Percentiles rank a stretch among this genome's conserved stretches.
Evolutionary conservation across 2,888 invertebrate genomes (phyloP).

Genomic region (Drosophila anomalipes): DNA sequence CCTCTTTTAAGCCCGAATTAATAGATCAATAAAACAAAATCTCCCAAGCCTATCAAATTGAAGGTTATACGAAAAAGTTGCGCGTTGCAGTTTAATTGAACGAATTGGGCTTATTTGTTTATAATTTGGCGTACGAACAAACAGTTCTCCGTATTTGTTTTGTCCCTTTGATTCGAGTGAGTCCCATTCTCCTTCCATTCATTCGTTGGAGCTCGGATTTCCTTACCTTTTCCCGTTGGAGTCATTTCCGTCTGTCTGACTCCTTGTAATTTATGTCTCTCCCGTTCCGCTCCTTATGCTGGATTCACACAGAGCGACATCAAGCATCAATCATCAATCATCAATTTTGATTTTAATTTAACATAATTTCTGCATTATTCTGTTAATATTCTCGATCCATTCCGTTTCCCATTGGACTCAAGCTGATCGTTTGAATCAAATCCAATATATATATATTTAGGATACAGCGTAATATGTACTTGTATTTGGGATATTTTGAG

Average conservation of each 20-base stretch:
- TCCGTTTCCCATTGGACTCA: neutral
- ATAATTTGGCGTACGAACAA: neutral
- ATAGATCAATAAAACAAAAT: neutral
- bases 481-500: slow-evolving; percentile 36
- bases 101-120: neutral
- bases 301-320: neutral
- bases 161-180: neutral
- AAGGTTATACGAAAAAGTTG: neutral
- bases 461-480: slow-evolving; percentile 30
- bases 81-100: slow-evolving; percentile 1
- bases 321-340: neutral
- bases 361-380: neutral
- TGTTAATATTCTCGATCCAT: neutral
- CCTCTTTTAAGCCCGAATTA: neutral
- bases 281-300: neutral
- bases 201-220: neutral
- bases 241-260: neutral
- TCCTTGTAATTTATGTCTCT: neutral
- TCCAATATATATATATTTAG: neutral
- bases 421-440: neutral
- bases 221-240: neutral
- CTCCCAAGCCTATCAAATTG: neutral
- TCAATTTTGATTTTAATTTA: neutral
- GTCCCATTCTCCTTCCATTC: neutral
- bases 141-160: neutral